Evolutionary conservation across 1,140 invertebrate genomes (phyloP).

Genomic region (Chymomyza costata): DNA sequence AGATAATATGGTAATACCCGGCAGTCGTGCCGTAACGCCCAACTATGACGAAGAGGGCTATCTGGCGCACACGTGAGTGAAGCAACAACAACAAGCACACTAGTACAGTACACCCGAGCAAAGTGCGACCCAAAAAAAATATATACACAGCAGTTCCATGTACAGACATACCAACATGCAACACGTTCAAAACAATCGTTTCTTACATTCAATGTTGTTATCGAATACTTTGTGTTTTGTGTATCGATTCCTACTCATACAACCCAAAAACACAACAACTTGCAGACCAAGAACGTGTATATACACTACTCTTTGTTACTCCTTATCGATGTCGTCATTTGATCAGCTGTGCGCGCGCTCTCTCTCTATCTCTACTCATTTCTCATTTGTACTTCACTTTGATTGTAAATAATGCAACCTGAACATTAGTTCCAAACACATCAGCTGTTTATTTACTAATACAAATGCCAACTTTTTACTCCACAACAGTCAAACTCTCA

Average conservation of each 20-base stretch:
- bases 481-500: no score
- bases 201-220: constrained; percentile 39
- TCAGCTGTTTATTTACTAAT: no score
- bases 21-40: constrained; percentile 65
- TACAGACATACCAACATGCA: constrained; percentile 53
- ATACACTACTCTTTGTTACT: no score
- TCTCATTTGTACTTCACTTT: no score
- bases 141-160: constrained; percentile 34
- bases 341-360: no score
- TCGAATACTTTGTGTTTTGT: constrained; percentile 53
- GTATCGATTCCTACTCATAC: constrained; percentile 2
- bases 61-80: constrained; percentile 75
- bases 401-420: no score
- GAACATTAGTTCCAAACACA: no score
- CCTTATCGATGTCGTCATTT: no score
- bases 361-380: no score
- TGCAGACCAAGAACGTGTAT: constrained; percentile 64
- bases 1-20: constrained; percentile 70
- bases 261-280: constrained; percentile 25
- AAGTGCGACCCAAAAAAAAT: constrained; percentile 25
- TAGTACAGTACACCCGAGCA: constrained; percentile 13
- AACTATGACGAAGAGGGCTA: constrained; percentile 65
- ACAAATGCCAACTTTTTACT: no score
- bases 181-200: constrained; percentile 24
- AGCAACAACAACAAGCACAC: constrained; percentile 18